Percentiles rank a stretch among this genome's conserved stretches.
These are phyloP conservation scores for Phortica okadai DNA, from an alignment of 2,888 invertebrate genomes.

Conservation along the genomic window DNA sequence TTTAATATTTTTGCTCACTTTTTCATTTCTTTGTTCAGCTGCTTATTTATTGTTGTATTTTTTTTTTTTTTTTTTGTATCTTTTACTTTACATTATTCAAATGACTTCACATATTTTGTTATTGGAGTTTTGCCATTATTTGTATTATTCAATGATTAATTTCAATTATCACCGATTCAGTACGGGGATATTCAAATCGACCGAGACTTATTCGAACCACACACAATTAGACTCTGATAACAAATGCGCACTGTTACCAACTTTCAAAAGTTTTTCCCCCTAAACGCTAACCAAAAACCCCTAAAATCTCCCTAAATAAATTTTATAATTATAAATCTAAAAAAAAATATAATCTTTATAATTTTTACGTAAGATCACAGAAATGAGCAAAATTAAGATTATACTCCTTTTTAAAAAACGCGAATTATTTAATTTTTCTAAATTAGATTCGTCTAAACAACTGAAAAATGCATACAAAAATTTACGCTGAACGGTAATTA, in stretches of 20 bases:
- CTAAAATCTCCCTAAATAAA: too few relatives aligned
- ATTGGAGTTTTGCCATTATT: background rate
- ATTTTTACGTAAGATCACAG: too few relatives aligned
- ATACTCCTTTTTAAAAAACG: too few relatives aligned
- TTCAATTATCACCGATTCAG: background rate
- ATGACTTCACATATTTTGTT: background rate
- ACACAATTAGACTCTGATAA: background rate
- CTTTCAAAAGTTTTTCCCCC: too few relatives aligned
- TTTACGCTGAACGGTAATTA: too few relatives aligned
- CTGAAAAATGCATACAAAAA: too few relatives aligned
- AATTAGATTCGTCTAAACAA: too few relatives aligned
- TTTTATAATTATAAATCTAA: too few relatives aligned
- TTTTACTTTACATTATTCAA: background rate
- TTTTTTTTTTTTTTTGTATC: background rate
- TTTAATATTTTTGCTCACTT: background rate
- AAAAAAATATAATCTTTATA: too few relatives aligned
- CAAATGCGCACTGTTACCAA: background rate
- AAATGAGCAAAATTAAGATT: too few relatives aligned
- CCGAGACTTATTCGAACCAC: background rate
- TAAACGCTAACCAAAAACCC: too few relatives aligned
- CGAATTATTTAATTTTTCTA: too few relatives aligned
- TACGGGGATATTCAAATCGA: background rate
- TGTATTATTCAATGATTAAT: background rate
- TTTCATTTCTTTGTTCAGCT: background rate
- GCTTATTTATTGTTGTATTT: background rate